Conservation (phyloP, 2,797 vertebrate genomes). For the Clarias pachynema region DNA sequence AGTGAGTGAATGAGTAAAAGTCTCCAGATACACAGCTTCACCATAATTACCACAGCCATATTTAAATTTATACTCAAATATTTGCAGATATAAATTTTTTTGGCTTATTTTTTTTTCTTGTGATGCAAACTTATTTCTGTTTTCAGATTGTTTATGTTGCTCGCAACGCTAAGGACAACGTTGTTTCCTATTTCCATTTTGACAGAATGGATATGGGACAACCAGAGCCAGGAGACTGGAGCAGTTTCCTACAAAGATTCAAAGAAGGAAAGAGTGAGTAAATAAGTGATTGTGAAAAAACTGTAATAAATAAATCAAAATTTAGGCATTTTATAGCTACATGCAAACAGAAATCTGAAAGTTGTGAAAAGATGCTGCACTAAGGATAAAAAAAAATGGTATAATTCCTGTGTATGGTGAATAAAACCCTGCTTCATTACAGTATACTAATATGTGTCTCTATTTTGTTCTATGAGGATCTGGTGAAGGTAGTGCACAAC, state of each 20-base stretch:
- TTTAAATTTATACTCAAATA: too few relatives aligned
- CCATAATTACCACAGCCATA: too few relatives aligned
- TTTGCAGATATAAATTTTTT: too few relatives aligned
- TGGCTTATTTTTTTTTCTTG: background rate
- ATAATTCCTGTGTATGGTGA: background rate
- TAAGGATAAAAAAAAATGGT: too few relatives aligned
- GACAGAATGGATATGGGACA: conserved; percentile 76
- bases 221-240: conserved; percentile 82
- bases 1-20: too few relatives aligned
- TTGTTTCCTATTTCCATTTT: conserved; percentile 88
- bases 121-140: background rate
- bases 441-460: background rate
- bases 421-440: background rate
- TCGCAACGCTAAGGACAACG: conserved; percentile 86
- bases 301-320: background rate
- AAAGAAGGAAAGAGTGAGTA: conserved; percentile 68
- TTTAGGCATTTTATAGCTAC: background rate
- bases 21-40: too few relatives aligned
- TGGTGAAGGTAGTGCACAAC: conserved; percentile 73
- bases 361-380: background rate
- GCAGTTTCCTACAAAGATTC: conserved; percentile 66
- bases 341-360: background rate
- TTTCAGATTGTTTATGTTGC: conserved; percentile 78
- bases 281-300: background rate
- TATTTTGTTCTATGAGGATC: conserved; percentile 86